Evolutionary conservation across 2,797 vertebrate genomes (phyloP).

Genomic region (Sitta carolinensis): DNA sequence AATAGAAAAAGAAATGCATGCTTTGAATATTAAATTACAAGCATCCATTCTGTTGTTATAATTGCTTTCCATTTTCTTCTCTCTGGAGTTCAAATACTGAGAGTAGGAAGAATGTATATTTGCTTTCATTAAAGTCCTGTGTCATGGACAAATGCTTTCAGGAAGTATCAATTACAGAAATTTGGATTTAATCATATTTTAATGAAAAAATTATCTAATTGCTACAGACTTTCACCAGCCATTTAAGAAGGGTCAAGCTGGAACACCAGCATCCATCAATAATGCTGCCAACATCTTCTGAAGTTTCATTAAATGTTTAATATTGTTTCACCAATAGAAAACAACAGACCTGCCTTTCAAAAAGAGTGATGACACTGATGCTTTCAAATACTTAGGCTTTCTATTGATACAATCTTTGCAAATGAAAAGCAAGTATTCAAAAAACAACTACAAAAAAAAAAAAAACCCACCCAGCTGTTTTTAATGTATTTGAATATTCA

Average conservation of each 20-base stretch:
- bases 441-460: background rate
- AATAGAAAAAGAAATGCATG: background rate
- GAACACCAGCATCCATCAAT: background rate
- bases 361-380: background rate
- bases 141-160: background rate
- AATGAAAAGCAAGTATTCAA: background rate
- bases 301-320: background rate
- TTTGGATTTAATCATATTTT: slow-evolving; percentile 33
- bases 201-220: slow-evolving; percentile 33
- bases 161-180: slow-evolving; percentile 25
- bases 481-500: background rate
- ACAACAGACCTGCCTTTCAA: background rate
- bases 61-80: slow-evolving; percentile 25
- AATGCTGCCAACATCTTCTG: background rate
- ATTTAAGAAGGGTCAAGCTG: background rate
- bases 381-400: background rate
- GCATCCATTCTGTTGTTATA: slow-evolving; percentile 1
- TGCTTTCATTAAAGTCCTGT: background rate
- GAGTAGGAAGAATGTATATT: background rate
- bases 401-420: background rate
- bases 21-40: slow-evolving; percentile 22
- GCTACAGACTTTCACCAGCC: background rate
- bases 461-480: background rate
- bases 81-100: background rate
- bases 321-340: background rate